Evolutionary conservation across 2,113 vertebrate species (phyloP).

Genomic region (Catharus bicknelli): DNA sequence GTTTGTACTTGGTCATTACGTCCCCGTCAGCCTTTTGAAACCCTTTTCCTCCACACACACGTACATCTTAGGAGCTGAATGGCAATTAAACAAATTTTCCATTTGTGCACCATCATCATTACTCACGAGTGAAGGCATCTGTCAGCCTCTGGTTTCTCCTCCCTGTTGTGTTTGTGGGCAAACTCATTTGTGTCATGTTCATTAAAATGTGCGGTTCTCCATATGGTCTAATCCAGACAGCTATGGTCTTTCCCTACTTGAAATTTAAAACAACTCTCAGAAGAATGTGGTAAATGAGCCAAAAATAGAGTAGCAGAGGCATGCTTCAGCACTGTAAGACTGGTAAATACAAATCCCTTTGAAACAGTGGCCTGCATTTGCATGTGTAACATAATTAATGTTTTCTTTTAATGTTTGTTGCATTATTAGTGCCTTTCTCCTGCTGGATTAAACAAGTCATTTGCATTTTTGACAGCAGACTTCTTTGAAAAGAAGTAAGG

Average conservation of each 20-base stretch:
- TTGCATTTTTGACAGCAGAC: neutral
- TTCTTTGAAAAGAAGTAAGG: neutral
- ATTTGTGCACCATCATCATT: neutral
- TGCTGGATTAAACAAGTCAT: neutral
- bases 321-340: neutral
- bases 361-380: neutral
- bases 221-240: neutral
- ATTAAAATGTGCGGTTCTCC: neutral
- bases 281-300: neutral
- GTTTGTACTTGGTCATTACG: neutral
- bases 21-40: neutral
- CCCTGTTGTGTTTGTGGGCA: neutral
- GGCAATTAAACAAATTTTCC: neutral
- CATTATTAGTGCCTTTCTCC: neutral
- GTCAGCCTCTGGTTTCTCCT: neutral
- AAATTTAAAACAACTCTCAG: neutral
- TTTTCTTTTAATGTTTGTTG: neutral
- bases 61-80: accelerated
- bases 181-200: neutral
- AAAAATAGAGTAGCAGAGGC: neutral
- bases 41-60: neutral
- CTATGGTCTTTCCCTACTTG: neutral
- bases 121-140: neutral
- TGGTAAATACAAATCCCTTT: neutral
- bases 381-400: neutral